These are phyloP conservation scores for Microcebus lehilahytsara DNA, from an alignment of 2,113 vertebrate genomes.

Conservation along the genomic window DNA sequence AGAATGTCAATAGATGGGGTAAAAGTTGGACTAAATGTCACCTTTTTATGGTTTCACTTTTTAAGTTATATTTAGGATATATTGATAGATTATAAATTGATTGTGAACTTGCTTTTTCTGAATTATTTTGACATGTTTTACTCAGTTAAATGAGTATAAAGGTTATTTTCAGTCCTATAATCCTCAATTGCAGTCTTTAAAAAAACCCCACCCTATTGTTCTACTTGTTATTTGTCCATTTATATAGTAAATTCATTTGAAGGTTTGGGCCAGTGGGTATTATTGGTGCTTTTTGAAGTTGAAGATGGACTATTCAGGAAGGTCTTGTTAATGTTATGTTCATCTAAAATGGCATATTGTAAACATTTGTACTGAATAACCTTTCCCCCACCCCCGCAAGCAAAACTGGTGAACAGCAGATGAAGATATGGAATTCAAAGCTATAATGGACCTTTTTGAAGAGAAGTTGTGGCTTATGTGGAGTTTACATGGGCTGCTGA, in stretches of 20 bases:
- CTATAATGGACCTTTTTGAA: conserved; percentile 87
- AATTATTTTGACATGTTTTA: conserved; percentile 48
- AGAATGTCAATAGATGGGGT: conserved; percentile 46
- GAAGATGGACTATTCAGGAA: conserved; percentile 78
- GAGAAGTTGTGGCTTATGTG: conserved; percentile 86
- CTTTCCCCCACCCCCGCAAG: conserved; percentile 82
- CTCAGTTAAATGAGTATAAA: conserved; percentile 70
- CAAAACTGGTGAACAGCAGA: conserved; percentile 86
- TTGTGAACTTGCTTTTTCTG: conserved; percentile 63
- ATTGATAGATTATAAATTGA: conserved; percentile 67
- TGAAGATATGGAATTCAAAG: conserved; percentile 85
- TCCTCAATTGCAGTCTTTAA: conserved; percentile 70
- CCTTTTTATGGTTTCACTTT: conserved; percentile 53
- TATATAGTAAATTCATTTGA: conserved; percentile 77
- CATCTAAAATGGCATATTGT: conserved; percentile 80
- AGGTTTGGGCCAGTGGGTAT: conserved; percentile 80
- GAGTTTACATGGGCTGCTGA: conserved; percentile 87
- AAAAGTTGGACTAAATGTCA: conserved; percentile 69
- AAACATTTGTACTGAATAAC: conserved; percentile 85
- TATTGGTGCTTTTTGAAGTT: conserved; percentile 85
- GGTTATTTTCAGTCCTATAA: conserved; percentile 72
- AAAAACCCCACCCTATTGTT: conserved; percentile 66
- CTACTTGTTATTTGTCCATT: conserved; percentile 76
- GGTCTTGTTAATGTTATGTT: conserved; percentile 80
- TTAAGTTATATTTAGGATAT: conserved; percentile 75